Base-by-base conservation (phyloP, 2,888 invertebrate species). In the Cephus runcator region DNA sequence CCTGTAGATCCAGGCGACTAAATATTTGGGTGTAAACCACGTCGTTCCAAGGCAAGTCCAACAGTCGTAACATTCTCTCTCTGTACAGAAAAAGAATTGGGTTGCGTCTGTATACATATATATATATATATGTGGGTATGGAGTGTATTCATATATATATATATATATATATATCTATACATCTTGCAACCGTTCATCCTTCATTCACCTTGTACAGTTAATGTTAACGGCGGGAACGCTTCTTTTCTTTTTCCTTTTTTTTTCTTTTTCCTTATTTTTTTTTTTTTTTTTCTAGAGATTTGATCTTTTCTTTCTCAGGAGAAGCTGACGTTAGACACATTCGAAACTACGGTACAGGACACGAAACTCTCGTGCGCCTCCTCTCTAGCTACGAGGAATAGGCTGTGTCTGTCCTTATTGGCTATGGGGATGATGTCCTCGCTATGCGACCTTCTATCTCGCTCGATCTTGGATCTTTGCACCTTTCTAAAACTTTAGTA, bases 261-360 rank as follows among this genome's bases (percentile, higher is more conserved):
- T 34, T 56, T 56, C 0, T 23, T 40, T 56, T 12, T 40, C 23
- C 6, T 40, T 6, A 6, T 23, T 40, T 12, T 1, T 36, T 33
- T 12, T 4, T 36, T 1, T 36, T 15, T 40, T 40, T 40, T 40
- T 56, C 23, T 23, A 56, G 40, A 56, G 40, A 23, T 6, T 56
- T 56, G 82, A 82, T 86, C 78, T 86, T 86, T 84, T 86, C 82
- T 87, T 87, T 84, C 86, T 85, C 83, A 87, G 87, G 85, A 84
- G 81, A 81, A 81, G 81, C 76, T 56, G 40, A 56, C 40, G 2
- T 56, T 56, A 56, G 40, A 23, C 23, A 56, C 40, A 6, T 56
- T 56, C 15, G 40, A 56, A 56, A 23, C 40, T 56, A 56, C 40
- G 23, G 1, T 56, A 40, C 23, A 23, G 23, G 40, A 56, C 23